A percentile compares a stretch with the other conserved stretches of the same genome.
Evolutionary conservation across 2,113 vertebrate genomes (phyloP).

Genomic region (Lepus timidus): DNA sequence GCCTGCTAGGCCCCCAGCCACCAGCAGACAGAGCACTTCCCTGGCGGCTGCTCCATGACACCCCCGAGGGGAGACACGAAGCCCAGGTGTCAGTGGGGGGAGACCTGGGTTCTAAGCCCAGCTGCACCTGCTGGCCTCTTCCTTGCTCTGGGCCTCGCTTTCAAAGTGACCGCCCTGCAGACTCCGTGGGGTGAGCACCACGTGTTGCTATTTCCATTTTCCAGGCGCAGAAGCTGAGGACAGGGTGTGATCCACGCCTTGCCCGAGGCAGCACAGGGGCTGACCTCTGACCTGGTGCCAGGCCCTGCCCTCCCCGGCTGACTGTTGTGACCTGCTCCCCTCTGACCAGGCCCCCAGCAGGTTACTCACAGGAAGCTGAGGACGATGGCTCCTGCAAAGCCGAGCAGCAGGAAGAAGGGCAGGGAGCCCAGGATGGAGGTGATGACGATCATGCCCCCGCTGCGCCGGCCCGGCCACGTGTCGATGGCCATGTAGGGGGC

Average conservation of each 20-base stretch:
- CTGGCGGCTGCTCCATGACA: background rate
- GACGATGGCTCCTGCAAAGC: conserved; percentile 68
- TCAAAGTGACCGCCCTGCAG: background rate
- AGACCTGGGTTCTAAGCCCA: background rate
- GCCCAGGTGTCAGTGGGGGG: too few relatives aligned
- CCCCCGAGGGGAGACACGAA: background rate
- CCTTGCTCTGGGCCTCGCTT: background rate
- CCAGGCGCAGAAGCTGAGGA: background rate
- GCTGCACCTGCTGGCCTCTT: background rate
- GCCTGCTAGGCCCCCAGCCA: too few relatives aligned
- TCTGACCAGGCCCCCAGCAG: background rate
- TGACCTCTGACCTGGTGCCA: background rate
- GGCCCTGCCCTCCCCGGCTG: background rate
- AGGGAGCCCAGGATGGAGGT: conserved; percentile 85
- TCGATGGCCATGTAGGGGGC: conserved; percentile 75
- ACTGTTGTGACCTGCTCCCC: background rate
- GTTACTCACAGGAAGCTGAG: conserved; percentile 83
- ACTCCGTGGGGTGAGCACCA: background rate
- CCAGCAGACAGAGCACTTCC: too few relatives aligned
- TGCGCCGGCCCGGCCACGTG: conserved; percentile 84
- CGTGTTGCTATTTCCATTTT: background rate
- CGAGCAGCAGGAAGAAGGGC: conserved; percentile 82
- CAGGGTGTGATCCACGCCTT: background rate
- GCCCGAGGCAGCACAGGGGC: background rate
- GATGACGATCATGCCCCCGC: conserved; percentile 86